A percentile compares a stretch with the other conserved stretches of the same genome.
phyloP scores from a whole-genome alignment of 2,113 vertebrate species.

The Proterorhinus semilunaris region DNA sequence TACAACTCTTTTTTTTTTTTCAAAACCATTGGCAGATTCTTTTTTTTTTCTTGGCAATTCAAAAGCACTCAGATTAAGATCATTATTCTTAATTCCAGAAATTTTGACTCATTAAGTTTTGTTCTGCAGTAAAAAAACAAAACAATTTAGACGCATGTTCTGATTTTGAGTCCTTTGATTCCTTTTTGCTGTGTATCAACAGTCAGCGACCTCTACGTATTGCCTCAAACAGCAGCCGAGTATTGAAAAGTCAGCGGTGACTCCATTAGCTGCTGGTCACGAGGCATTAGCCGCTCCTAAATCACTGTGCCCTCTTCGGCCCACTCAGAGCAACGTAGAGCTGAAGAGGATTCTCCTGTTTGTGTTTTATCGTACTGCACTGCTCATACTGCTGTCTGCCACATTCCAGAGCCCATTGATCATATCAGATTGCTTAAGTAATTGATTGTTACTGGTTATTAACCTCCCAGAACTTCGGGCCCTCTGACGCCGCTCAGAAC shows the following conservation, averaged over 20 bases:
- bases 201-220: too few relatives aligned
- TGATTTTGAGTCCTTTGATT: too few relatives aligned
- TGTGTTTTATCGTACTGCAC: conserved; percentile 34
- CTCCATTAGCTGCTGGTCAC: neutral
- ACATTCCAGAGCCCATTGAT: conserved; percentile 71
- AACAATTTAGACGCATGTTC: too few relatives aligned
- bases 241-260: neutral
- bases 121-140: too few relatives aligned
- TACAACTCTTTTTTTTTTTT: too few relatives aligned
- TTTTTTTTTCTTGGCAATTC: too few relatives aligned
- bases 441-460: conserved; percentile 83
- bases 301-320: neutral
- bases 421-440: conserved; percentile 75
- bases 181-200: too few relatives aligned
- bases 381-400: conserved; percentile 48
- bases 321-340: conserved; percentile 4
- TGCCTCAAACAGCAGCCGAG: neutral
- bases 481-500: conserved; percentile 61
- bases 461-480: conserved; percentile 77
- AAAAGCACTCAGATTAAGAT: too few relatives aligned
- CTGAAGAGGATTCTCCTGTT: conserved; percentile 25
- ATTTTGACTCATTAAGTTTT: too few relatives aligned
- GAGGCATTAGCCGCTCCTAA: neutral
- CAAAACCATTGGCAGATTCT: too few relatives aligned
- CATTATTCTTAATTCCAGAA: too few relatives aligned